Base-by-base conservation (phyloP, 2,797 vertebrate species). In the Darevskia mixta region DNA sequence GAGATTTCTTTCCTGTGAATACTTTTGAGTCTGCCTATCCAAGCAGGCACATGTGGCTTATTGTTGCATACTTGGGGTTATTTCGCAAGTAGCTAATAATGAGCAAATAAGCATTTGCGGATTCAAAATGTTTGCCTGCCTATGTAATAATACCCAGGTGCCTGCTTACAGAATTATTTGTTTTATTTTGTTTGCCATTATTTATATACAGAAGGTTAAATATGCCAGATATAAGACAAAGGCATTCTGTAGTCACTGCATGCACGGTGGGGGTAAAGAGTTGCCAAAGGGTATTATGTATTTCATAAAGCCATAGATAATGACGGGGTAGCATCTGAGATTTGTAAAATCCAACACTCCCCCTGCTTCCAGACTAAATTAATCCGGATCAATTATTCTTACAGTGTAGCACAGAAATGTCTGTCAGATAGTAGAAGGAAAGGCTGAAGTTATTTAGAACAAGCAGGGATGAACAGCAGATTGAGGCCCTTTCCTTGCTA, bases 1-100 rank as follows among this genome's bases (percentile, higher is more conserved):
- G 13, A 32, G 75, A 18, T 61, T 45, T 77, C 23, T 18, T 45
- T 90, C 55, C 73, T 61, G 81, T 20, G 0, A 2, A 79, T 64
- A 27, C 25, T 6, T 0, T 55, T 10, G 10, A 1, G 0, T 67
- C 20, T 23, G 0, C 38, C 25, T 9, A 10, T 35, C 55, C 9
- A 1, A 38, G 49, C 41, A 85, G 55, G 82, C 11, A 88, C 15
- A 4, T 0, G 0, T n/a, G 27, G 82, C 27, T 88, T 61, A 79
- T 80, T 0, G 0, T 43, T 77, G 27, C 0, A 1, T 72, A 45
- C 10, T 41, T 84, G 49, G 73, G 66, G 8, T 78, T 76, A 77
- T 83, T 83, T 78, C 29, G 41, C 11, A 55, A 93, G 3, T 3
- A 82, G 27, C 32, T 27, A 10, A 32, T 66, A 78, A 91, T 10